Conservation (phyloP, 2,113 vertebrate genomes). For the Salvelinus alpinus region DNA sequence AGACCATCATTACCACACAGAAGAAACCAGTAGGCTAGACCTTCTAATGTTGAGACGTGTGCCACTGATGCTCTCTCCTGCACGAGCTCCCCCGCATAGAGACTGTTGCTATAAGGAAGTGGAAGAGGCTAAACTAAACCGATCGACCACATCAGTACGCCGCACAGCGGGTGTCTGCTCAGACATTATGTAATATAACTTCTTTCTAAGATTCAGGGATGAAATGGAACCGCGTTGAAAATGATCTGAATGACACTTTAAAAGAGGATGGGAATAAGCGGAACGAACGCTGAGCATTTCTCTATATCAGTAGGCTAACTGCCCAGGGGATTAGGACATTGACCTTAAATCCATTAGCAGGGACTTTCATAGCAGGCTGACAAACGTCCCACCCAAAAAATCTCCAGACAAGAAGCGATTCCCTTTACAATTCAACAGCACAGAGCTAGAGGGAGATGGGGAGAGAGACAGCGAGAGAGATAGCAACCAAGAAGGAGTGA, state of each 20-base stretch:
- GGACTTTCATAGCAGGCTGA: no score
- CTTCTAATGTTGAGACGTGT: no score
- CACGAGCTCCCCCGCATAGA: background rate
- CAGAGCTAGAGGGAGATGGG: no score
- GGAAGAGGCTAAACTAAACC: background rate
- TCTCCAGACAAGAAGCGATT: background rate
- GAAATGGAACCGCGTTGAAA: background rate
- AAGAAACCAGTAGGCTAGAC: background rate
- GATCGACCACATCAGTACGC: background rate
- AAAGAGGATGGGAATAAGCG: no score
- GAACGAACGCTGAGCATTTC: no score
- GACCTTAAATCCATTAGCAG: no score
- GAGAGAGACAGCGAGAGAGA: background rate
- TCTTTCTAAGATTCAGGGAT: background rate
- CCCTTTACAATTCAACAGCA: constrained; percentile 13
- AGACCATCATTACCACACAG: background rate
- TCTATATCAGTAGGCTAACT: no score
- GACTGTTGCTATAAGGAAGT: no score
- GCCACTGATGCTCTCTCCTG: no score
- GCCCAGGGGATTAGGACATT: no score
- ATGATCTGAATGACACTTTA: background rate
- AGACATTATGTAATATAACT: constrained; percentile 2
- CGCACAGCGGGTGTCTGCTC: background rate
- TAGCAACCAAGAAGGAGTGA: no score
- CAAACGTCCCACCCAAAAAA: no score